A percentile compares a stretch with the other conserved stretches of the same genome.
These are phyloP conservation scores for Philotrypesis tridentata DNA, from an alignment of 1,140 invertebrate genomes.

Conservation along the genomic window DNA sequence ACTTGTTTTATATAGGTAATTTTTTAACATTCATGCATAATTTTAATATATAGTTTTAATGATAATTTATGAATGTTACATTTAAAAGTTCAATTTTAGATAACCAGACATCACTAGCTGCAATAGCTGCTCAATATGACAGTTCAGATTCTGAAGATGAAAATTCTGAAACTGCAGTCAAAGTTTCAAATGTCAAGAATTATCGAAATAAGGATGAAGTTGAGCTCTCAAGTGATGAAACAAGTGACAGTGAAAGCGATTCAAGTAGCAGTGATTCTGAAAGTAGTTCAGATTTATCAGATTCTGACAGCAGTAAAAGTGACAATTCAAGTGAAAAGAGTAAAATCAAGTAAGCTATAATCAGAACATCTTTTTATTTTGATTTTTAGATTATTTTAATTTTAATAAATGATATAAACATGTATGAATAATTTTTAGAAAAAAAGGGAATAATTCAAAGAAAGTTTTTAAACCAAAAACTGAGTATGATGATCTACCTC, in stretches of 20 bases:
- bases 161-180: slow-evolving; percentile 25
- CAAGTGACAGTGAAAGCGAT: slow-evolving; percentile 44
- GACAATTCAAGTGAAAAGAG: slow-evolving; percentile 18
- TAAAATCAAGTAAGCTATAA: slow-evolving; percentile 35
- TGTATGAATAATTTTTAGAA: slow-evolving; percentile 23
- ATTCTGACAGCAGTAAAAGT: not conserved
- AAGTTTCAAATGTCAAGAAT: slow-evolving; percentile 16
- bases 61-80: not conserved
- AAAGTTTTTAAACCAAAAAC: slow-evolving; percentile 49
- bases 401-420: not conserved
- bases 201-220: slow-evolving; percentile 32
- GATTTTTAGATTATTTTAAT: not conserved
- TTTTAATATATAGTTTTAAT: not conserved
- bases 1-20: slow-evolving; percentile 23
- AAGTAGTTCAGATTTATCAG: slow-evolving; percentile 17
- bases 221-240: slow-evolving; percentile 24
- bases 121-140: slow-evolving; percentile 51
- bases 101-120: slow-evolving; percentile 25
- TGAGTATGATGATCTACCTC: slow-evolving; percentile 83
- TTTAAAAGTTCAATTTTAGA: slow-evolving; percentile 17
- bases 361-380: slow-evolving; percentile 19
- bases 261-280: slow-evolving; percentile 48
- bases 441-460: slow-evolving; percentile 27
- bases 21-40: not conserved
- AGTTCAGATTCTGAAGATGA: slow-evolving; percentile 53